Percentiles rank a stretch among this genome's conserved stretches.
These are phyloP conservation scores for Australoheros scitulus DNA, from an alignment of 2,113 vertebrate genomes.

Conservation along the genomic window DNA sequence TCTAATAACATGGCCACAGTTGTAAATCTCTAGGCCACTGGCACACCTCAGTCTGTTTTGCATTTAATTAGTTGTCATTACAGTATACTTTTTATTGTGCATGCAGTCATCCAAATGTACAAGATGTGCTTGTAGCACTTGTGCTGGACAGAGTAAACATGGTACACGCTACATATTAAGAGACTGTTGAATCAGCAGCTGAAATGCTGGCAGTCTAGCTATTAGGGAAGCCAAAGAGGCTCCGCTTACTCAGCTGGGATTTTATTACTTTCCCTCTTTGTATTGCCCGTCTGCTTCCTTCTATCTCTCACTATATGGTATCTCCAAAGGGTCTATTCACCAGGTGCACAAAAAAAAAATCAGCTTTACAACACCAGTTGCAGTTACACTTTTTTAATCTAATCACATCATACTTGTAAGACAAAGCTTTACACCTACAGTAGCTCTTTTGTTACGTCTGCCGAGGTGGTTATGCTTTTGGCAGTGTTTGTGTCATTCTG, in stretches of 20 bases:
- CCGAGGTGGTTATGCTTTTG: too few species aligned
- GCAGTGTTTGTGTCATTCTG: too few species aligned
- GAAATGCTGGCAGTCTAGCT: slow-evolving; percentile 22
- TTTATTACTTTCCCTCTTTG: slow-evolving; percentile 12
- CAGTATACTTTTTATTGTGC: background rate
- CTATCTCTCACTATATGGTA: background rate
- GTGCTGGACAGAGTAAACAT: slow-evolving; percentile 18
- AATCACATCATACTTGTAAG: background rate
- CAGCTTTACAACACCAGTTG: background rate
- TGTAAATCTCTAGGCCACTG: background rate
- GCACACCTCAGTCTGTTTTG: background rate
- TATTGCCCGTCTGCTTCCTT: slow-evolving; percentile 3
- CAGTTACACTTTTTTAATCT: background rate
- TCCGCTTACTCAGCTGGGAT: slow-evolving; percentile 21
- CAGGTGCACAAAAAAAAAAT: background rate
- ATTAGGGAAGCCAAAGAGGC: background rate
- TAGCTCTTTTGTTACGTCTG: background rate
- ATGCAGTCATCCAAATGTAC: background rate
- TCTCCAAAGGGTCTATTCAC: slow-evolving; percentile 15
- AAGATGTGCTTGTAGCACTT: background rate
- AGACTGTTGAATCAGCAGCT: slow-evolving; percentile 32
- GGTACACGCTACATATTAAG: background rate
- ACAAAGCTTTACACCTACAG: background rate
- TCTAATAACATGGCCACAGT: background rate
- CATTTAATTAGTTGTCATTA: background rate